Percentiles rank a stretch among this genome's conserved stretches.
These are phyloP conservation scores for Tetrapedia diversipes DNA, from an alignment of 2,888 invertebrate species.

Conservation along the genomic window DNA sequence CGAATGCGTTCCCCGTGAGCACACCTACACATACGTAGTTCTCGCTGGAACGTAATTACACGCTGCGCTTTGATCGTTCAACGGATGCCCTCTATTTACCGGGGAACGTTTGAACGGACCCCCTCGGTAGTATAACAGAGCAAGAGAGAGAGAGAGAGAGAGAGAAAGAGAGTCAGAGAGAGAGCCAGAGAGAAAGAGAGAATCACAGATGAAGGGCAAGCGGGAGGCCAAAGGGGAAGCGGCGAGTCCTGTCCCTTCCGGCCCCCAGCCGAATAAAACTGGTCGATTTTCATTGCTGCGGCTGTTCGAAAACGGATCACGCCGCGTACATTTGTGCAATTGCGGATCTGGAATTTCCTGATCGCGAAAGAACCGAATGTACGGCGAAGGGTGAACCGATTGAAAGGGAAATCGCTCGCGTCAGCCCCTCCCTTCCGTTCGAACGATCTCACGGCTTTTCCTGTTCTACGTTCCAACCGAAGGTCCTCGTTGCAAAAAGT, in stretches of 20 bases:
- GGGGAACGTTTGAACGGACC: slow-evolving; percentile 32
- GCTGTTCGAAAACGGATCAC: slow-evolving; percentile 32
- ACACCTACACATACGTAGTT: slow-evolving; percentile 15
- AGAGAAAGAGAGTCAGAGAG: not conserved
- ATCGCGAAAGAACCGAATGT: slow-evolving; percentile 56
- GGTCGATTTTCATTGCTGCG: slow-evolving; percentile 36
- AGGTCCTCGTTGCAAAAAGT: slow-evolving; percentile 8
- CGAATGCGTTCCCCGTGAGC: slow-evolving; percentile 4
- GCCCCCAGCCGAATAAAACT: slow-evolving; percentile 20
- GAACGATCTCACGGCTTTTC: slow-evolving; percentile 58
- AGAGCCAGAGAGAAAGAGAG: too few species aligned
- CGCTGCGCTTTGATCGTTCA: slow-evolving; percentile 47
- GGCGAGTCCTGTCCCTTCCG: slow-evolving; percentile 59
- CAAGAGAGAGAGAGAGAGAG: not conserved
- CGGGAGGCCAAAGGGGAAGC: slow-evolving; percentile 33
- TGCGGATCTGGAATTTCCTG: slow-evolving; percentile 69
- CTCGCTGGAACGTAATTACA: slow-evolving; percentile 41
- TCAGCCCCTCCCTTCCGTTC: slow-evolving; percentile 61
- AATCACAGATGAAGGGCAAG: not conserved
- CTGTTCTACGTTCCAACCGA: slow-evolving; percentile 38
- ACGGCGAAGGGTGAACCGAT: slow-evolving; percentile 69
- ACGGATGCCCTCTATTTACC: slow-evolving; percentile 49
- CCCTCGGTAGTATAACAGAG: not conserved
- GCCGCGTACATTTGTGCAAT: slow-evolving; percentile 68
- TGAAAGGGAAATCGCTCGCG: slow-evolving; percentile 67